phyloP scores from a whole-genome alignment of 2,797 vertebrate species.

The Pelobates cultripes region DNA sequence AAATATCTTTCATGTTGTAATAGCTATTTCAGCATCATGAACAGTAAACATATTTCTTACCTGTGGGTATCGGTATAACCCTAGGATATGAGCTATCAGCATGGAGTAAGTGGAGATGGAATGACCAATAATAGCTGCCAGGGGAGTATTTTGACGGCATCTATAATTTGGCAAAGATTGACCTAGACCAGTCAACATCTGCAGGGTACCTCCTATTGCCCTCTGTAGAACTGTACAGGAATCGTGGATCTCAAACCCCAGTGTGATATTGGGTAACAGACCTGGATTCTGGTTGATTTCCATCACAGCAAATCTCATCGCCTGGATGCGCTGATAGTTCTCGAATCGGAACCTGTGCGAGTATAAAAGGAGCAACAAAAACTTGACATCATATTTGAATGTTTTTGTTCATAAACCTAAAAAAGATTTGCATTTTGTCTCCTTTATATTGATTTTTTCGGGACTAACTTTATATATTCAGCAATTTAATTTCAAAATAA shows the following conservation, averaged over 20 bases:
- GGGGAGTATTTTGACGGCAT: not conserved
- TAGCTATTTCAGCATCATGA: no score
- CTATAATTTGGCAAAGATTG: not conserved
- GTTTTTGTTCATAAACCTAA: no score
- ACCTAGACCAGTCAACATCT: slow-evolving; percentile 34
- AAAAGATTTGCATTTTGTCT: no score
- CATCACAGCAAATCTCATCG: slow-evolving; percentile 40
- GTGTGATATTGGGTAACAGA: slow-evolving; percentile 7
- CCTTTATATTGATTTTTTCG: no score
- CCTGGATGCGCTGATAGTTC: slow-evolving; percentile 19
- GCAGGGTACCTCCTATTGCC: slow-evolving; percentile 19
- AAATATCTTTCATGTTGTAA: no score
- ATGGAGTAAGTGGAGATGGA: slow-evolving; percentile 10
- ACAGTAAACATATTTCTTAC: slow-evolving; percentile 4
- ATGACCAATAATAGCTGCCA: slow-evolving; percentile 14
- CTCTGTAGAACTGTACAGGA: slow-evolving; percentile 28
- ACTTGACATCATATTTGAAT: no score
- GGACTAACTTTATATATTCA: no score
- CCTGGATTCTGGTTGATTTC: not conserved
- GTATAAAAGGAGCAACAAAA: not conserved
- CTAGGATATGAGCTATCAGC: slow-evolving; percentile 14
- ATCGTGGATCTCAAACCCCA: slow-evolving; percentile 29
- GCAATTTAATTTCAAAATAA: no score
- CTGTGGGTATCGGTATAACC: slow-evolving; percentile 5
- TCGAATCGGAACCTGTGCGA: slow-evolving; percentile 27